Evolutionary conservation across 1,140 invertebrate genomes (phyloP).

Genomic region (Armadillidium nasatum): DNA sequence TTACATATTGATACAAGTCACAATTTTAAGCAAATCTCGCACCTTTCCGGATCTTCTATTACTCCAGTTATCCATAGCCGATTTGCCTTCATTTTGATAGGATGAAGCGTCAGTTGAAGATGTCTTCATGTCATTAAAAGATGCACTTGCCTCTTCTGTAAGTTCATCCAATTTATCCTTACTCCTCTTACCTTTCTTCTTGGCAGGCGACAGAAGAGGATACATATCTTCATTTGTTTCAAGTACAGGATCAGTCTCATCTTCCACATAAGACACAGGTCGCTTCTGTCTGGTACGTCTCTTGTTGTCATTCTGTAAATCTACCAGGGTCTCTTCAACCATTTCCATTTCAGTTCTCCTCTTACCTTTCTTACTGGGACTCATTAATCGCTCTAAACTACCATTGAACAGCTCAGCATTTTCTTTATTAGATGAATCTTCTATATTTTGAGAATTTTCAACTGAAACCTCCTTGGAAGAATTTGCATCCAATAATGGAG

Average conservation of each 20-base stretch:
- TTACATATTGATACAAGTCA: constrained; percentile 33
- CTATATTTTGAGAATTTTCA: neutral
- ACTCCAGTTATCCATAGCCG: no score
- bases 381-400: neutral
- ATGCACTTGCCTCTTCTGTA: no score
- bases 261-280: constrained; percentile 42
- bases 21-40: neutral
- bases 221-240: constrained; percentile 42
- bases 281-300: constrained; percentile 40
- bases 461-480: neutral
- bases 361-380: neutral
- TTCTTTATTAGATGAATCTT: neutral
- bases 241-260: constrained; percentile 43
- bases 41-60: no score
- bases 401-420: neutral
- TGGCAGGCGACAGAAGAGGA: constrained; percentile 30
- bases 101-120: no score
- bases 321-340: neutral
- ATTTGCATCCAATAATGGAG: neutral
- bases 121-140: no score
- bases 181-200: constrained; percentile 34
- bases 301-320: constrained; percentile 27
- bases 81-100: no score
- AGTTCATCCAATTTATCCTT: constrained; percentile 21
- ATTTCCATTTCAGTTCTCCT: neutral